phyloP scores from a whole-genome alignment of 2,888 invertebrate genomes.

The Atethmia centrago region DNA sequence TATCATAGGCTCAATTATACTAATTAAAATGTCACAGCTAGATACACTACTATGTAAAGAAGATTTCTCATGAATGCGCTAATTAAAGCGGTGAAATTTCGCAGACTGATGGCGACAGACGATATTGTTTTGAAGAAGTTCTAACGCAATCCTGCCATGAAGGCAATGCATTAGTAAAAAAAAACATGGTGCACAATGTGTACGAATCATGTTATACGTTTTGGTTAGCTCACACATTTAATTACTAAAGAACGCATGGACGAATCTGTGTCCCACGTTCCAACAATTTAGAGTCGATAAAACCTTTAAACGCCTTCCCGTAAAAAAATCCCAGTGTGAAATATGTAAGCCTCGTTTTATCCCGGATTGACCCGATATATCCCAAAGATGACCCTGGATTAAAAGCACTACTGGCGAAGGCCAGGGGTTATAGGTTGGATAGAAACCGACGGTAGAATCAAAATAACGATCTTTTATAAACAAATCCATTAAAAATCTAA shows the following conservation, averaged over 20 bases:
- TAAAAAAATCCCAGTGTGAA: constrained; percentile 15
- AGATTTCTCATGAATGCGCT: constrained; percentile 47
- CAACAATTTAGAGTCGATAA: not conserved
- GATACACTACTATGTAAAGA: constrained; percentile 12
- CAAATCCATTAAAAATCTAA: not conserved
- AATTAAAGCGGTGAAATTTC: constrained; percentile 42
- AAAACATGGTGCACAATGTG: too few species aligned
- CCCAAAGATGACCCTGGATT: constrained; percentile 30
- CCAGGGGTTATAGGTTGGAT: not conserved
- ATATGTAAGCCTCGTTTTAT: constrained; percentile 36
- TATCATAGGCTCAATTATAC: constrained; percentile 14
- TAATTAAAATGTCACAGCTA: constrained; percentile 8
- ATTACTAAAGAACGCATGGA: not conserved
- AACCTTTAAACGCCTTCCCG: not conserved
- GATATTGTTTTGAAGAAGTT: not conserved
- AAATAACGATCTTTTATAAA: not conserved
- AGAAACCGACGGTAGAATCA: not conserved
- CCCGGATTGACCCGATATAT: constrained; percentile 39
- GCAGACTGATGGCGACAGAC: constrained; percentile 14
- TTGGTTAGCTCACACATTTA: not conserved
- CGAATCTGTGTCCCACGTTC: not conserved
- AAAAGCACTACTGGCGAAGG: constrained; percentile 17
- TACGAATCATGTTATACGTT: too few species aligned
- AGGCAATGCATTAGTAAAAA: not conserved
- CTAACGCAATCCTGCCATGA: not conserved